Base-by-base conservation (phyloP, 2,113 vertebrate species). In the Rostratula benghalensis region DNA sequence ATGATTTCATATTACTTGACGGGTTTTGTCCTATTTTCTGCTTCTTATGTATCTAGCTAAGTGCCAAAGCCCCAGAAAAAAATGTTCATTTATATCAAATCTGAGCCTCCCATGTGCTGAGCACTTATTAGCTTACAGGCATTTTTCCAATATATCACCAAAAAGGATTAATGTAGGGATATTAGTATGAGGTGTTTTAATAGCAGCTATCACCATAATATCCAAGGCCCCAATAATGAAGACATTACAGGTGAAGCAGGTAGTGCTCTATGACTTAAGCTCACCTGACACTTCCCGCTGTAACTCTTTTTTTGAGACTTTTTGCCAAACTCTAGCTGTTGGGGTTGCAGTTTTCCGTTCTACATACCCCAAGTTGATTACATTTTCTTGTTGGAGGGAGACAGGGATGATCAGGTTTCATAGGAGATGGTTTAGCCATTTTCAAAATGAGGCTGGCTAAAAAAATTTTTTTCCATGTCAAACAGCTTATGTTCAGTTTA, bases 41-140 rank as follows among this genome's bases (percentile, higher is more conserved):
- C 93, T 96, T 90, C 86, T 88, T 92, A 82, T 24, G 33, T 65
- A 21, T n/a, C 23, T 45, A 86, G 65, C 48, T 89, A 68, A 4
- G 22, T 83, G 87, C 65, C 86, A 89, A 91, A 93, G 35, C 50
- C 76, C 45, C 74, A 84, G 79, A 78, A 93, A 94, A 95, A 89
- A 71, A 65, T 46, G 50, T 87, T 89, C 86, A 65, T 50, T 87
- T 89, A 19, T 51, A 94, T 79, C 33, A 78, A 82, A 89, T 71
- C 77, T 88, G 88, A 94, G 89, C 83, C 54, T 89, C 83, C 69
- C 65, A 80, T 78, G 87, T 91, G 31, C 94, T 91, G 65, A 84
- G 61, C 45, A 43, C 65, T 92, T 90, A 79, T 39, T 89, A 69
- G 70, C 74, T 92, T 85, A 64, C 59, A 92, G 95, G 69, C 83